These are phyloP conservation scores for Neodon shergylaensis DNA, from an alignment of 2,113 vertebrate genomes.

Conservation along the genomic window DNA sequence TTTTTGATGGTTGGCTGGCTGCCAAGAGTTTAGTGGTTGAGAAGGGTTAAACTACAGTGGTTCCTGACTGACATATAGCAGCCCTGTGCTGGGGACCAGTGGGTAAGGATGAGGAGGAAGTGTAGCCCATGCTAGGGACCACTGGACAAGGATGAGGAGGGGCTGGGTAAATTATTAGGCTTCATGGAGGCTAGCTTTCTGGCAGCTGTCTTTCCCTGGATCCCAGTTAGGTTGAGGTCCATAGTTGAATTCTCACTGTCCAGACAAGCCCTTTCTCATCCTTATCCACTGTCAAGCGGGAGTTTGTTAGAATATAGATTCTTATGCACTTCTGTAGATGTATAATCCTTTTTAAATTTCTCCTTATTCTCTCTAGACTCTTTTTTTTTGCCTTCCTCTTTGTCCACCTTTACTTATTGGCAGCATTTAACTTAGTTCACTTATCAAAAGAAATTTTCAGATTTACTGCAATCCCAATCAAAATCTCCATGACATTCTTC, in stretches of 20 bases:
- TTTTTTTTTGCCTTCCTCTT: not conserved
- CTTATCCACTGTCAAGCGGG: not conserved
- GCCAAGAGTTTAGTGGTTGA: not conserved
- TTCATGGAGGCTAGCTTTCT: not conserved
- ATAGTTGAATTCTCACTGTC: not conserved
- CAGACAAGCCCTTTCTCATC: not conserved
- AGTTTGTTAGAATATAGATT: not conserved
- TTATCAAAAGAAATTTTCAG: not conserved
- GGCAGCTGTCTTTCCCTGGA: not conserved
- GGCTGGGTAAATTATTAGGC: not conserved
- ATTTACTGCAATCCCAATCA: not conserved
- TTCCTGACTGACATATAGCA: not conserved
- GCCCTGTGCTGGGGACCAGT: rapidly evolving
- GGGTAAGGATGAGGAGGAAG: not conserved
- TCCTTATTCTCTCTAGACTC: not conserved
- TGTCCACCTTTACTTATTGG: not conserved
- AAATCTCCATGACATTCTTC: not conserved
- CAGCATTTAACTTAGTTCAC: not conserved
- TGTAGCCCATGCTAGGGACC: rapidly evolving
- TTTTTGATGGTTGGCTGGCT: not conserved
- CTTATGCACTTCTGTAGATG: not conserved
- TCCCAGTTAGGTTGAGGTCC: not conserved
- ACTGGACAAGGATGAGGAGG: not conserved
- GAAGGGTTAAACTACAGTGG: not conserved
- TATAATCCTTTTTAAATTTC: not conserved